phyloP scores from a whole-genome alignment of 2,888 invertebrate species.

The Drymonia ruficornis region DNA sequence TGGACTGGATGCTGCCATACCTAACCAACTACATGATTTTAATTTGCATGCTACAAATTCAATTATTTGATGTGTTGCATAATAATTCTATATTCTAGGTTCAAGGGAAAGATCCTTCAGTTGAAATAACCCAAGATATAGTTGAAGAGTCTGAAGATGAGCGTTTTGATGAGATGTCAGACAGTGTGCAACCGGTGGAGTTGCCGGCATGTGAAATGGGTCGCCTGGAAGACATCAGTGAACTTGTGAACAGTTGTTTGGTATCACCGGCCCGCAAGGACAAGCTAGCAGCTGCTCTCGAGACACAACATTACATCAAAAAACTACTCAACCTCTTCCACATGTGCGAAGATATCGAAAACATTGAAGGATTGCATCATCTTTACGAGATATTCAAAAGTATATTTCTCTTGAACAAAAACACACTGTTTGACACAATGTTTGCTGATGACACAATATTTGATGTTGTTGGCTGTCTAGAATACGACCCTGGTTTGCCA shows the following conservation, averaged over 20 bases:
- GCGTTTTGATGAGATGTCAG: slow-evolving; percentile 97
- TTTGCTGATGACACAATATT: slow-evolving; percentile 98
- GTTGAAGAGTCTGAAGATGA: slow-evolving; percentile 99
- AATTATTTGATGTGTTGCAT: slow-evolving; percentile 4
- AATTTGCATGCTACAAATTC: not conserved
- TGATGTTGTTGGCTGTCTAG: slow-evolving; percentile 99
- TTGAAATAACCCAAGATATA: slow-evolving; percentile 98
- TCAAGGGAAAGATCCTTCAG: slow-evolving; percentile 99
- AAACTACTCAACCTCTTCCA: slow-evolving; percentile 97
- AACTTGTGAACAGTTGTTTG: slow-evolving; percentile 94
- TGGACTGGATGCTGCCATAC: too few relatives aligned
- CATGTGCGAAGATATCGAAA: slow-evolving; percentile 98
- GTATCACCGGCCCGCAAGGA: slow-evolving; percentile 96
- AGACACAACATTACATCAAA: slow-evolving; percentile 97
- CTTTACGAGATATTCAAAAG: slow-evolving; percentile 99
- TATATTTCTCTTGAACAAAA: slow-evolving; percentile 99
- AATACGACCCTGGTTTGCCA: slow-evolving; percentile 96
- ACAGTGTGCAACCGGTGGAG: slow-evolving; percentile 96
- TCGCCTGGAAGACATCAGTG: slow-evolving; percentile 97
- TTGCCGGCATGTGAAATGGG: slow-evolving; percentile 97
- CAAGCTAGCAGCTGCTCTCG: slow-evolving; percentile 96
- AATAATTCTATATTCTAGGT: slow-evolving; percentile 84
- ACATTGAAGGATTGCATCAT: slow-evolving; percentile 96
- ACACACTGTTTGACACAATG: slow-evolving; percentile 98
- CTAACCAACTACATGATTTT: too few relatives aligned